A percentile compares a stretch with the other conserved stretches of the same genome.
Evolutionary conservation across 2,797 vertebrate species (phyloP).

Genomic region (Lutra lutra): DNA sequence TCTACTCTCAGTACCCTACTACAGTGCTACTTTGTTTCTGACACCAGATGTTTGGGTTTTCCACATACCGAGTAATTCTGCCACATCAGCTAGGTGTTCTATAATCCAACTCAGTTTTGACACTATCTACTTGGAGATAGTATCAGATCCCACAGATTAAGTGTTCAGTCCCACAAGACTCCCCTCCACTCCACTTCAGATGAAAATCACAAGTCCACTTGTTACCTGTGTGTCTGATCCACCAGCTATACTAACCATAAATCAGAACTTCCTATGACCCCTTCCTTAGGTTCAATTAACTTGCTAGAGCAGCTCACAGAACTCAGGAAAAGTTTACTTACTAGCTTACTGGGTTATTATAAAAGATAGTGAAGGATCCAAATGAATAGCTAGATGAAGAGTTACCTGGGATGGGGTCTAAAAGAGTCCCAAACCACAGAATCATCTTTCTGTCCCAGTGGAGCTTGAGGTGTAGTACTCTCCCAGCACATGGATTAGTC

Average conservation of each 20-base stretch:
- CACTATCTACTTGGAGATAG: background rate
- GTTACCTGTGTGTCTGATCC: background rate
- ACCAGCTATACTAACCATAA: background rate
- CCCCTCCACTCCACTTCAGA: background rate
- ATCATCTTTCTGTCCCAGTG: background rate
- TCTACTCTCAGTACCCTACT: background rate
- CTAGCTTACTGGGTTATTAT: background rate
- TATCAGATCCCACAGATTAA: background rate
- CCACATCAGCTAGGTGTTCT: background rate
- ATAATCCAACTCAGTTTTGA: background rate
- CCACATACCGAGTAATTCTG: background rate
- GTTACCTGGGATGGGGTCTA: background rate
- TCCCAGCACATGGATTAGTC: background rate
- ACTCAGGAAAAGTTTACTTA: background rate
- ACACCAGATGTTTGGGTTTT: background rate
- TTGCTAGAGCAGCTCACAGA: background rate
- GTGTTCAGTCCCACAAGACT: background rate
- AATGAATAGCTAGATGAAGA: background rate
- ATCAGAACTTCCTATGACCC: background rate
- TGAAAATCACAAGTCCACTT: background rate
- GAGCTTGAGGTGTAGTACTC: background rate
- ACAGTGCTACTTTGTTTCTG: background rate
- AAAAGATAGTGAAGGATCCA: background rate
- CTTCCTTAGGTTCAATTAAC: background rate
- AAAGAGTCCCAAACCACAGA: background rate